A percentile compares a stretch with the other conserved stretches of the same genome.
These are phyloP conservation scores for Hyposmocoma kahamanoa DNA, from an alignment of 1,140 invertebrate genomes.

Conservation along the genomic window DNA sequence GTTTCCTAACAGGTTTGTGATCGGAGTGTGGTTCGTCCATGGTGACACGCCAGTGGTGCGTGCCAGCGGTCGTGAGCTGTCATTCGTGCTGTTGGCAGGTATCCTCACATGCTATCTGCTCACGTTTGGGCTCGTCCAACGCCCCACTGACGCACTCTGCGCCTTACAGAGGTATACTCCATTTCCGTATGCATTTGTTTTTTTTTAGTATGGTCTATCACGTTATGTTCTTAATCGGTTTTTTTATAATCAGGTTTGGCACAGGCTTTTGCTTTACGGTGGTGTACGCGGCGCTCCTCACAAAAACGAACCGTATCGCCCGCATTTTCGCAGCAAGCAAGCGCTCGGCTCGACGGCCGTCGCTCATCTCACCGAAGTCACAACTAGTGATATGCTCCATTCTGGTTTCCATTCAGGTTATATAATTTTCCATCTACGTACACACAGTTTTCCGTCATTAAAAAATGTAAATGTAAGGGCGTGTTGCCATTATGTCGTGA, in stretches of 20 bases:
- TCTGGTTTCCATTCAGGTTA: slow-evolving; percentile 87
- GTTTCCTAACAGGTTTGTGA: slow-evolving; percentile 72
- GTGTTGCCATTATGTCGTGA: too few species aligned
- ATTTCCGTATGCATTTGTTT: too few species aligned
- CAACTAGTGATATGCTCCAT: slow-evolving; percentile 92
- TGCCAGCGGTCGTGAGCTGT: slow-evolving; percentile 91
- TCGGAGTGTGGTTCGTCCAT: slow-evolving; percentile 81
- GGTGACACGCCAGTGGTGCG: slow-evolving; percentile 92
- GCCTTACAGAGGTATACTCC: slow-evolving; percentile 84
- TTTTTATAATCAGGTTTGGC: slow-evolving; percentile 77
- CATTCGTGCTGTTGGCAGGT: slow-evolving; percentile 89
- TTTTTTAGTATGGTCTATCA: too few species aligned
- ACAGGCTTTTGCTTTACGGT: slow-evolving; percentile 94
- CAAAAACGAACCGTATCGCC: slow-evolving; percentile 93
- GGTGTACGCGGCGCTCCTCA: slow-evolving; percentile 92
- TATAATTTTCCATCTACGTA: too few species aligned
- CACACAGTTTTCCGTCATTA: too few species aligned
- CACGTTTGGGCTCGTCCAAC: slow-evolving; percentile 87
- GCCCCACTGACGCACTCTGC: slow-evolving; percentile 84
- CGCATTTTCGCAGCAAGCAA: slow-evolving; percentile 93
- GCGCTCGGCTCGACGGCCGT: slow-evolving; percentile 89
- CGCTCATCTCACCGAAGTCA: slow-evolving; percentile 94
- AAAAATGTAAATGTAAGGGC: too few species aligned
- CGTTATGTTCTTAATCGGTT: too few species aligned
- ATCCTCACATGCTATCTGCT: slow-evolving; percentile 93